These are phyloP conservation scores for Rhyacophila brunnea DNA, from an alignment of 1,140 invertebrate species.

Conservation along the genomic window DNA sequence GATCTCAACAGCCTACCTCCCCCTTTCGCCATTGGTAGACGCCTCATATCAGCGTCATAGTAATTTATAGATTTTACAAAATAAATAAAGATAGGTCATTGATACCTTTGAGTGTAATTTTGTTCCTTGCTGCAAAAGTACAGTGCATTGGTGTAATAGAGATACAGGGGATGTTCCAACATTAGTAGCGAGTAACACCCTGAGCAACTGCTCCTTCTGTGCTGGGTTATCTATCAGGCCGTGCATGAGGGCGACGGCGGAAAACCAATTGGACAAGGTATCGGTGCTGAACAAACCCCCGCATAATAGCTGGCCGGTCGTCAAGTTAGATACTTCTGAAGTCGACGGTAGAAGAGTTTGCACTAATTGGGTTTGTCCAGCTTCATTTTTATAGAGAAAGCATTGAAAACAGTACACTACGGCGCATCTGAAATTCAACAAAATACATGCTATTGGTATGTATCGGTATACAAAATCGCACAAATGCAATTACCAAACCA, in stretches of 20 bases:
- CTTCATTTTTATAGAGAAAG: constrained; percentile 91
- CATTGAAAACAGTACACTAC: constrained; percentile 98
- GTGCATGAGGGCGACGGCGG: constrained; percentile 87
- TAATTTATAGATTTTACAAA: not conserved
- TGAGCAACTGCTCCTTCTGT: constrained; percentile 90
- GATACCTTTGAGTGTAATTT: constrained; percentile 80
- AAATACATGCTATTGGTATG: not conserved
- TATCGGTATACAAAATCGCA: not conserved
- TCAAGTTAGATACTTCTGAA: constrained; percentile 67
- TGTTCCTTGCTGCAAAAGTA: constrained; percentile 79
- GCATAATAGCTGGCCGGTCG: constrained; percentile 89
- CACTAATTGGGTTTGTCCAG: constrained; percentile 83
- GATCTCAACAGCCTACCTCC: no score
- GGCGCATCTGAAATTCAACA: constrained; percentile 62
- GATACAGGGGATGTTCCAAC: constrained; percentile 82
- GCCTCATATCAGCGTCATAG: no score
- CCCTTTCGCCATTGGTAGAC: no score
- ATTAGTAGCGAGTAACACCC: constrained; percentile 87
- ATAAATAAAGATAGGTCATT: not conserved
- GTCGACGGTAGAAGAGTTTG: constrained; percentile 87
- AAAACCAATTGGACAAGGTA: constrained; percentile 96
- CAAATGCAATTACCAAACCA: no score
- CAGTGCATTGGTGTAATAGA: constrained; percentile 83
- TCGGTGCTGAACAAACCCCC: constrained; percentile 90
- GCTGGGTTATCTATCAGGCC: constrained; percentile 83